Conservation (phyloP, 2,888 invertebrate genomes). For the Acheta domesticus region DNA sequence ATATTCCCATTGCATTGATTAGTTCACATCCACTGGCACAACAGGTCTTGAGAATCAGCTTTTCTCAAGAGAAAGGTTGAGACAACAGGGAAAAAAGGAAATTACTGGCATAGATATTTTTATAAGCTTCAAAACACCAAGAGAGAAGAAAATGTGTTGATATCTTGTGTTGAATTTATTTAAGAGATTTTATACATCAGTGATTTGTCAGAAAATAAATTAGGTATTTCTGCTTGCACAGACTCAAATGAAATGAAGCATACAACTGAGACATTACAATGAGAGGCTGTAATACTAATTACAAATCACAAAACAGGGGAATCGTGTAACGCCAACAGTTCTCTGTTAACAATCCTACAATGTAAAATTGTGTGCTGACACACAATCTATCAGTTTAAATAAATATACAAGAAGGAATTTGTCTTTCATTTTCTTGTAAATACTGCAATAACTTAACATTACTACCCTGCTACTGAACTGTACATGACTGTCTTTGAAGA, state of each 20-base stretch:
- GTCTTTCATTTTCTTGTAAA: background rate
- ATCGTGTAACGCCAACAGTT: slow-evolving; percentile 9
- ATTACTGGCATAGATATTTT: no score
- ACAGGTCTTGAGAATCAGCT: no score
- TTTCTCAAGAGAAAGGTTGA: no score
- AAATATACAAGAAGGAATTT: background rate
- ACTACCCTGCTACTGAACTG: no score
- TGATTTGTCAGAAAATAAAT: no score
- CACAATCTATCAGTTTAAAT: background rate
- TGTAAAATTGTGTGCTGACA: background rate
- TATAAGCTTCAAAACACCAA: no score
- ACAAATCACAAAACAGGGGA: background rate
- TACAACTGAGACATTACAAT: background rate
- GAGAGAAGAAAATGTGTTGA: no score
- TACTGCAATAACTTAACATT: background rate
- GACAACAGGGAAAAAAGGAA: no score
- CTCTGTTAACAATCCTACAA: slow-evolving; percentile 1
- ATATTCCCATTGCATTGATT: no score
- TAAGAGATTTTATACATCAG: no score
- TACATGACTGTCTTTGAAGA: background rate
- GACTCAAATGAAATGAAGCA: background rate
- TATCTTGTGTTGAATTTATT: no score
- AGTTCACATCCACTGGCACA: no score
- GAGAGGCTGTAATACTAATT: background rate
- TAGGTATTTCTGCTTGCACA: background rate